A percentile compares a stretch with the other conserved stretches of the same genome.
Evolutionary conservation across 2,797 vertebrate genomes (phyloP).

Genomic region (Enteromius fasciolatus): DNA sequence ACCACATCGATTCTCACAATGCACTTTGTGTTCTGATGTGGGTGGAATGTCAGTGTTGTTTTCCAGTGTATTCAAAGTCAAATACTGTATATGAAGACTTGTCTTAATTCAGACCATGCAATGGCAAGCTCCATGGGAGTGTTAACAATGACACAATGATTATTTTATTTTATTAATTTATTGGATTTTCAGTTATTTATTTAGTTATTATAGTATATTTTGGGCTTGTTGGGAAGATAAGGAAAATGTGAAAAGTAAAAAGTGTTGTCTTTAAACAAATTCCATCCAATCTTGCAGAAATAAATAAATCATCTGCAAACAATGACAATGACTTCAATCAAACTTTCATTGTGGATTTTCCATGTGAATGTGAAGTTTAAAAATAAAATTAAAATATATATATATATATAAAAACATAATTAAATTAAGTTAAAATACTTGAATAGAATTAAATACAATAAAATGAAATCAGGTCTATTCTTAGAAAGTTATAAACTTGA

Average conservation of each 20-base stretch:
- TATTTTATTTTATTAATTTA: not conserved
- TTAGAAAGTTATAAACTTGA: not conserved
- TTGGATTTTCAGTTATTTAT: not conserved
- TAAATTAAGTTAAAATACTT: no score
- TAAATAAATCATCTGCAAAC: no score
- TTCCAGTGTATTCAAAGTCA: not conserved
- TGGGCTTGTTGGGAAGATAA: not conserved
- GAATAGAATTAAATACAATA: no score
- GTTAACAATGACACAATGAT: not conserved
- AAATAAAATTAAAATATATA: no score
- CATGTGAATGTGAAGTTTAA: no score
- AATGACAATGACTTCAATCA: no score
- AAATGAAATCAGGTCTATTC: not conserved
- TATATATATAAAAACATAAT: no score
- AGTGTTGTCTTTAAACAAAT: not conserved
- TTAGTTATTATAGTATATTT: not conserved
- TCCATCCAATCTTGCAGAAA: not conserved
- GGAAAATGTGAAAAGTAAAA: not conserved
- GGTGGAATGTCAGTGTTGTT: slow-evolving; percentile 17
- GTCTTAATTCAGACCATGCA: not conserved
- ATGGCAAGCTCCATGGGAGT: not conserved
- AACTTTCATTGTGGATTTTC: no score
- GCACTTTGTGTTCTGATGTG: slow-evolving; percentile 4
- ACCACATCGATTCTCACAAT: slow-evolving; percentile 19
- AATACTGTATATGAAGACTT: not conserved